phyloP scores from a whole-genome alignment of 2,113 vertebrate genomes.

The Helogale parvula region DNA sequence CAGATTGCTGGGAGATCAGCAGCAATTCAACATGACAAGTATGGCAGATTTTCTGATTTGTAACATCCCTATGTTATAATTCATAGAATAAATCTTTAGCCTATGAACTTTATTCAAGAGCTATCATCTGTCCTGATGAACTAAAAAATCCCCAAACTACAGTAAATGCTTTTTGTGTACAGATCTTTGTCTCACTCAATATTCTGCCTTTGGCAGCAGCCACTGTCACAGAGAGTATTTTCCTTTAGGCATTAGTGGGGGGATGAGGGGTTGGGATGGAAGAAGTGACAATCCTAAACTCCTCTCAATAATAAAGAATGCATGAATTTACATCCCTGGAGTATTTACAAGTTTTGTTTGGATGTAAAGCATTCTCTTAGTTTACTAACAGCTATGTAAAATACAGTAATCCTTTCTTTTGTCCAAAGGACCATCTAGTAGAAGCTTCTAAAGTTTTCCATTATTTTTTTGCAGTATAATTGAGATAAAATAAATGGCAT shows the following conservation, averaged over 20 bases:
- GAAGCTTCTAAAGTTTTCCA: not conserved
- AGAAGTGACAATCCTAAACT: not conserved
- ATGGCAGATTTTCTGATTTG: not conserved
- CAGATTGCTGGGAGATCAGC: not conserved
- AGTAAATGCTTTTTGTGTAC: not conserved
- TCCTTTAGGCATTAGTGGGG: not conserved
- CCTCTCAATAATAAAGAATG: not conserved
- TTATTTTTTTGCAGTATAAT: not conserved
- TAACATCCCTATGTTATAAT: not conserved
- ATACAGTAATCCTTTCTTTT: not conserved
- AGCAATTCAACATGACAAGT: conserved; percentile 35
- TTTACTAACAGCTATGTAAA: not conserved
- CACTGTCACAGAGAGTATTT: not conserved
- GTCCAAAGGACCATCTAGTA: not conserved
- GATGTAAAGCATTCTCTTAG: not conserved
- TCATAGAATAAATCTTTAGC: not conserved
- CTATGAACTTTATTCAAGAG: not conserved
- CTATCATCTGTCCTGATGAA: not conserved
- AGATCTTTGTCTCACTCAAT: not conserved
- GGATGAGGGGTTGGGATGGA: not conserved
- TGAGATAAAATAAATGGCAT: not conserved
- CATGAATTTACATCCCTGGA: not conserved
- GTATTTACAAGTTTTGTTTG: not conserved
- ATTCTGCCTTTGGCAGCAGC: not conserved
- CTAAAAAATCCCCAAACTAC: not conserved